These are phyloP conservation scores for Operophtera brumata DNA, from an alignment of 2,888 invertebrate genomes.

Conservation along the genomic window DNA sequence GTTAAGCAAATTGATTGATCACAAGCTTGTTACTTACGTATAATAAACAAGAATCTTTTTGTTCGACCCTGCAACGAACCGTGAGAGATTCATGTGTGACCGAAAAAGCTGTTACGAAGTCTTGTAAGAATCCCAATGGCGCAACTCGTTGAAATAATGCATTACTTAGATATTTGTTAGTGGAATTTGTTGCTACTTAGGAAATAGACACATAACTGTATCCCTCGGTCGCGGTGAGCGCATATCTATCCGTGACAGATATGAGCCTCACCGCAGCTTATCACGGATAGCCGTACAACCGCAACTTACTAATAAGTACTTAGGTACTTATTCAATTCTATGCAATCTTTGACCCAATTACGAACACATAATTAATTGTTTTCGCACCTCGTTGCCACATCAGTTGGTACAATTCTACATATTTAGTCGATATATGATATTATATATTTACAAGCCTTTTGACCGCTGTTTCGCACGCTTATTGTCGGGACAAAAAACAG, in stretches of 20 bases:
- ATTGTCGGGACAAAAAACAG: no score
- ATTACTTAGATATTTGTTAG: not conserved
- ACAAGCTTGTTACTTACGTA: not conserved
- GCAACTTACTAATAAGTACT: no score
- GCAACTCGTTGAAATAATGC: not conserved
- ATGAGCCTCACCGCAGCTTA: constrained; percentile 15
- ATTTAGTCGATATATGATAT: no score
- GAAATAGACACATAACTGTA: not conserved
- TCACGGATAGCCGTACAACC: no score
- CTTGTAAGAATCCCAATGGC: not conserved
- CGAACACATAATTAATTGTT: constrained; percentile 1
- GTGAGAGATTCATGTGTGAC: constrained; percentile 4
- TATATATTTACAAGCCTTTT: no score
- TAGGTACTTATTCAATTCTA: constrained; percentile 10
- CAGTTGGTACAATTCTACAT: no score
- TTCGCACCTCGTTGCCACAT: constrained; percentile 2
- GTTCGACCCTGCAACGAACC: not conserved
- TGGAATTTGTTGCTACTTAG: no score
- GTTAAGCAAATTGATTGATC: constrained; percentile 7
- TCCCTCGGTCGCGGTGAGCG: not conserved
- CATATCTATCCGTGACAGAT: constrained; percentile 1
- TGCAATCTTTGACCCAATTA: constrained; percentile 17
- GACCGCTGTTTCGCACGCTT: no score
- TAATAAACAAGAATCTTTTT: not conserved
- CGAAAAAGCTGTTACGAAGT: not conserved